phyloP scores from a whole-genome alignment of 2,888 invertebrate species.

The Cantharis flavilabris region DNA sequence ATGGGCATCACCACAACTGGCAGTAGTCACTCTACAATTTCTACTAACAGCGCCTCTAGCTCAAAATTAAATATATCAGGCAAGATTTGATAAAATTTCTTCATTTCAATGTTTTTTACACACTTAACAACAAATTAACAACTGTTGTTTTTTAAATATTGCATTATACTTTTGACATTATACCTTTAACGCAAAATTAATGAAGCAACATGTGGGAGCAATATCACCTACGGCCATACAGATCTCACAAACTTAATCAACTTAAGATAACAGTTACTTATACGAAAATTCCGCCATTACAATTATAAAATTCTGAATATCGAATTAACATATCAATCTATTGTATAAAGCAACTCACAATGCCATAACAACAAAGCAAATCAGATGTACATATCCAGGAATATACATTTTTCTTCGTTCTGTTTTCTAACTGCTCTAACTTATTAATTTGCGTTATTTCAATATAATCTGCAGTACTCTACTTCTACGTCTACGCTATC shows the following conservation, averaged over 20 bases:
- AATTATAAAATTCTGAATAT: conserved; percentile 27
- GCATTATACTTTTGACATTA: not conserved
- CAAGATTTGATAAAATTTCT: conserved; percentile 30
- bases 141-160: conserved; percentile 9
- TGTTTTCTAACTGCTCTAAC: not conserved
- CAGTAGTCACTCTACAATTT: conserved; percentile 52
- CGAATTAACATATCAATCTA: conserved; percentile 30
- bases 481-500: too few species aligned
- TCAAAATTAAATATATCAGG: conserved; percentile 44
- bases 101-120: conserved; percentile 15
- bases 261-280: not conserved
- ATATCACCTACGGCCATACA: conserved; percentile 14
- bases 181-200: conserved; percentile 24
- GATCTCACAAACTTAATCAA: conserved; percentile 14
- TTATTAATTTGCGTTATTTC: not conserved
- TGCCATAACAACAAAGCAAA: conserved; percentile 10
- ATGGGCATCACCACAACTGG: conserved; percentile 52
- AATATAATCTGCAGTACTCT: not conserved
- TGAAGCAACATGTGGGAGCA: conserved; percentile 32
- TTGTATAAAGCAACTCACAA: conserved; percentile 3
- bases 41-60: conserved; percentile 48
- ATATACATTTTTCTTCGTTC: not conserved
- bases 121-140: not conserved
- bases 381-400: conserved; percentile 12
- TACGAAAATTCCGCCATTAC: conserved; percentile 17